Conservation (phyloP, 2,888 invertebrate species). For the Melitaea athalia region DNA sequence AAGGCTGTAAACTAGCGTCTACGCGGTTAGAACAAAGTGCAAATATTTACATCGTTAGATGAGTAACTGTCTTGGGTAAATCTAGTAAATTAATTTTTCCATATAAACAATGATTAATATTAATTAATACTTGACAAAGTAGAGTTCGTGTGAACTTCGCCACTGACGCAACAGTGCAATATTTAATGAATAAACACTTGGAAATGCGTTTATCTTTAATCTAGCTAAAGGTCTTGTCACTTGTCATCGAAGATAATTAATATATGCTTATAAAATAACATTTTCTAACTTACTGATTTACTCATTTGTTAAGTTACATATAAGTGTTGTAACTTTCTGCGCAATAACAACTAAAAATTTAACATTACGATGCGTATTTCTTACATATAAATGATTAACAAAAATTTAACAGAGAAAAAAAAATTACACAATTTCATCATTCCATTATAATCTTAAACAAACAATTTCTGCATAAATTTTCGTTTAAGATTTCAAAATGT, state of each 20-base stretch:
- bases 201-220: conserved; percentile 1
- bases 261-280: background rate
- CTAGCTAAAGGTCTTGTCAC: conserved; percentile 2
- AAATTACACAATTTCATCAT: too few species aligned
- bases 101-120: background rate
- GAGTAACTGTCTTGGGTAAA: background rate
- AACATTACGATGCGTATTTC: too few species aligned
- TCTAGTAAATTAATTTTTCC: background rate
- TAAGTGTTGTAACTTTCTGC: too few species aligned
- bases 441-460: background rate
- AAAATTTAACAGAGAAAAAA: too few species aligned
- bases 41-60: background rate
- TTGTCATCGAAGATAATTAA: background rate
- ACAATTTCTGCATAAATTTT: background rate
- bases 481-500: conserved; percentile 4
- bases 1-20: too few species aligned
- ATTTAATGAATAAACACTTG: background rate
- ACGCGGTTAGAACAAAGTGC: too few species aligned
- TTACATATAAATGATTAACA: too few species aligned
- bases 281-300: background rate
- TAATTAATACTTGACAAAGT: background rate
- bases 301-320: background rate
- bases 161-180: conserved; percentile 8
- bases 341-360: too few species aligned
- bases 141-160: background rate